Conservation (phyloP, 2,113 vertebrate species). For the Echinops telfairi region DNA sequence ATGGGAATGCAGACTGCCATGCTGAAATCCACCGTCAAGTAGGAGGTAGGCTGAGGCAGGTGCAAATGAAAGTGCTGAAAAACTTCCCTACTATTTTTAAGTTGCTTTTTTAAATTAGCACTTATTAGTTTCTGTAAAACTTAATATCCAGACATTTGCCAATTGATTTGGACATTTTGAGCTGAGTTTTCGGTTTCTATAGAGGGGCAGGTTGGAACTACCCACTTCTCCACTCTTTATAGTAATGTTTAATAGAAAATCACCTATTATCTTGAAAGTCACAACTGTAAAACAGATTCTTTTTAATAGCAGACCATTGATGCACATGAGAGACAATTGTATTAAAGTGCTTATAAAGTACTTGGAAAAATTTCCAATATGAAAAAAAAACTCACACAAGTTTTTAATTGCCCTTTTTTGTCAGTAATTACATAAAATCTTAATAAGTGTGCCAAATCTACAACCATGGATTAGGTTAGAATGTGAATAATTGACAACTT, state of each 20-base stretch:
- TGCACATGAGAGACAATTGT: neutral
- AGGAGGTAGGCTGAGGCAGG: neutral
- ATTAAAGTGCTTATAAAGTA: neutral
- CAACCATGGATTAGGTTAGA: neutral
- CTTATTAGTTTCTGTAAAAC: neutral
- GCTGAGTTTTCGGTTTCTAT: neutral
- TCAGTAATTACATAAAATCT: neutral
- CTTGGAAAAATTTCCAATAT: neutral
- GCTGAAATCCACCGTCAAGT: neutral
- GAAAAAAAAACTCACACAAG: neutral
- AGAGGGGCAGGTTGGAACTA: neutral
- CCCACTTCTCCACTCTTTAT: neutral
- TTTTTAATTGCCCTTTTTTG: neutral
- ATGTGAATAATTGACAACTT: neutral
- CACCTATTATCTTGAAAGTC: conserved; percentile 4
- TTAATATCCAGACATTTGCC: neutral
- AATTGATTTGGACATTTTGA: neutral
- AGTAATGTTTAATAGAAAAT: neutral
- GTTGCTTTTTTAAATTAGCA: neutral
- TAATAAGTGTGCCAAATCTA: neutral
- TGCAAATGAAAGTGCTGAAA: neutral
- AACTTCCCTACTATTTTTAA: neutral
- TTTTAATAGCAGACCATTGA: neutral
- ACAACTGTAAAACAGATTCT: neutral
- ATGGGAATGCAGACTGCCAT: neutral